phyloP scores from a whole-genome alignment of 2,797 vertebrate species.

The Austrolebias charrua region DNA sequence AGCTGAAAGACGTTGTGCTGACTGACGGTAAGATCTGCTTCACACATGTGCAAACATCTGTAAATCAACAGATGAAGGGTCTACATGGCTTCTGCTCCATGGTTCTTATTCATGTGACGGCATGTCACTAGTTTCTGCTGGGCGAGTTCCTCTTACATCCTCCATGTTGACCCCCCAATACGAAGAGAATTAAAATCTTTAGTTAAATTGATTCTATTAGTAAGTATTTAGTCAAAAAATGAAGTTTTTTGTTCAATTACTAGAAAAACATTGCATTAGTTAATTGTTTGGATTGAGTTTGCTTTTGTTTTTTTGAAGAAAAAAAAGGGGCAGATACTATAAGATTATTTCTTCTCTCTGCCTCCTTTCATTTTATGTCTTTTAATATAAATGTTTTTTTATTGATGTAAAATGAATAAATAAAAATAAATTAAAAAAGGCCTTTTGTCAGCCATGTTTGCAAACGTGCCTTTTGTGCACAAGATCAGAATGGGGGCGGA shows the following conservation, averaged over 20 bases:
- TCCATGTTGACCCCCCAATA: constrained; percentile 7
- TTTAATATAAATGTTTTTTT: no score
- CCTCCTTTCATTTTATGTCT: no score
- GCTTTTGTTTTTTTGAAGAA: no score
- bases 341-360: no score
- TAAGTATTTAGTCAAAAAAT: no score
- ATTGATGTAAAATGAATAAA: no score
- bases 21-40: constrained; percentile 81
- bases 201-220: no score
- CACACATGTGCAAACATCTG: neutral
- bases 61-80: neutral
- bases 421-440: no score
- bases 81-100: neutral
- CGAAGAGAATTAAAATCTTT: constrained; percentile 11
- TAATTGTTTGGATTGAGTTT: no score
- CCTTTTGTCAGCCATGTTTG: constrained; percentile 16
- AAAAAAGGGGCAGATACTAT: no score
- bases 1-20: constrained; percentile 90
- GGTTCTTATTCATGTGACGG: neutral
- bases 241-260: no score
- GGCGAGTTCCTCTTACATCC: constrained; percentile 26
- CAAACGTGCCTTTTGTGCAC: constrained; percentile 3
- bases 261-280: no score
- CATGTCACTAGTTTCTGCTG: constrained; percentile 2
- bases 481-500: constrained; percentile 20